Evolutionary conservation across 2,113 vertebrate species (phyloP).

Genomic region (Ammodramus savannarum): DNA sequence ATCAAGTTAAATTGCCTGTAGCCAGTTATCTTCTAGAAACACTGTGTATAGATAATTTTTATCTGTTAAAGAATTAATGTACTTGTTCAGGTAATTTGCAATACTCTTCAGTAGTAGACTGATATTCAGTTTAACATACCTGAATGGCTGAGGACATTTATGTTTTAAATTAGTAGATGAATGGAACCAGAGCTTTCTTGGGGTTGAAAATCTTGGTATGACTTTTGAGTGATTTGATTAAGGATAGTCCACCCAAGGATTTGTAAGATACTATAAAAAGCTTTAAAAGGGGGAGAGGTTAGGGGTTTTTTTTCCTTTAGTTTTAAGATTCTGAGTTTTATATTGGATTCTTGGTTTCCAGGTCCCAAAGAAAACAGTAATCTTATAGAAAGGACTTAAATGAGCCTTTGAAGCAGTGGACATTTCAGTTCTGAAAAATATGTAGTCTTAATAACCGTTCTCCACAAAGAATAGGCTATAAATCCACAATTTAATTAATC

Average conservation of each 20-base stretch:
- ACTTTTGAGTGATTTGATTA: not conserved
- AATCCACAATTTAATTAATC: not conserved
- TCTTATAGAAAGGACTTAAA: not conserved
- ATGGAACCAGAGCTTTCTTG: not conserved
- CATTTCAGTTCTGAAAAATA: not conserved
- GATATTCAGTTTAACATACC: not conserved
- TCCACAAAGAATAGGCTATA: not conserved
- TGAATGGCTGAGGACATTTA: not conserved
- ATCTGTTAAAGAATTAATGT: not conserved
- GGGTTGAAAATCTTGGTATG: not conserved
- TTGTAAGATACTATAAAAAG: not conserved
- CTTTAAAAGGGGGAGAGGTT: fast-evolving
- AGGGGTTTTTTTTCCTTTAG: not conserved
- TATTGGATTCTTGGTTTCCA: not conserved
- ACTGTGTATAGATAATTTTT: not conserved
- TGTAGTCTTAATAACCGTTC: not conserved
- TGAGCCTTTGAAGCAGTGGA: not conserved
- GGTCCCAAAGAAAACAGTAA: not conserved
- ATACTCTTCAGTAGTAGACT: not conserved
- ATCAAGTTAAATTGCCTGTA: not conserved
- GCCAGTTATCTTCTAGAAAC: not conserved
- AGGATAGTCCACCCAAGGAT: not conserved
- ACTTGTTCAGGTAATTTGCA: not conserved
- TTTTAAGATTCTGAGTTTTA: not conserved
- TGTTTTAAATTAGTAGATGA: not conserved